These are phyloP conservation scores for Scleropages formosus DNA, from an alignment of 2,797 vertebrate species.

Conservation along the genomic window DNA sequence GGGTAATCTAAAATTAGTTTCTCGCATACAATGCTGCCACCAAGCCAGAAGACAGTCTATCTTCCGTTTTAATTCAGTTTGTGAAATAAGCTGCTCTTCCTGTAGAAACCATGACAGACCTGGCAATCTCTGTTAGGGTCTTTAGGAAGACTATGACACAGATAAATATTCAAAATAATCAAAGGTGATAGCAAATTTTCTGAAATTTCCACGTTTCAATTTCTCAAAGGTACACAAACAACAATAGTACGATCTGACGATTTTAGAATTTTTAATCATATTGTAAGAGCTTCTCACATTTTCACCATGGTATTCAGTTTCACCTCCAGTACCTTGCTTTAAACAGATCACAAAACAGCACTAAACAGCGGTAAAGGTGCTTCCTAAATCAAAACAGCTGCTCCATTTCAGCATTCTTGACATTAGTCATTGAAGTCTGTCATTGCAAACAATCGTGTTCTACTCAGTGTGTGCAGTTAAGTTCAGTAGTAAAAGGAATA, in stretches of 20 bases:
- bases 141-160: too few species aligned
- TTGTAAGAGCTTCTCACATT: not conserved
- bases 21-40: too few species aligned
- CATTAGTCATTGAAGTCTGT: not conserved
- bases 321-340: not conserved
- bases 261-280: not conserved
- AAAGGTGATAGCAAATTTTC: too few species aligned
- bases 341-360: not conserved
- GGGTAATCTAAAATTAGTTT: too few species aligned
- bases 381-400: slow-evolving; percentile 10
- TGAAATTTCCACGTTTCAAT: too few species aligned
- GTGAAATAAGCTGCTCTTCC: too few species aligned
- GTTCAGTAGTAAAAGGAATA: not conserved
- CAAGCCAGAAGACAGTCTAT: too few species aligned
- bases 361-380: slow-evolving; percentile 12
- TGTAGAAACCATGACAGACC: too few species aligned
- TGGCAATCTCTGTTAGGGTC: too few species aligned
- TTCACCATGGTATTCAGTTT: not conserved
- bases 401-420: not conserved
- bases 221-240: not conserved
- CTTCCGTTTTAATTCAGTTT: too few species aligned
- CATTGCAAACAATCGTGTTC: slow-evolving; percentile 14
- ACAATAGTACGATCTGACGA: too few species aligned
- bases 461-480: not conserved
- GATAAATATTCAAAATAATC: too few species aligned